These are phyloP conservation scores for Epinephelus coioides DNA, from an alignment of 2,797 vertebrate species.

Conservation along the genomic window DNA sequence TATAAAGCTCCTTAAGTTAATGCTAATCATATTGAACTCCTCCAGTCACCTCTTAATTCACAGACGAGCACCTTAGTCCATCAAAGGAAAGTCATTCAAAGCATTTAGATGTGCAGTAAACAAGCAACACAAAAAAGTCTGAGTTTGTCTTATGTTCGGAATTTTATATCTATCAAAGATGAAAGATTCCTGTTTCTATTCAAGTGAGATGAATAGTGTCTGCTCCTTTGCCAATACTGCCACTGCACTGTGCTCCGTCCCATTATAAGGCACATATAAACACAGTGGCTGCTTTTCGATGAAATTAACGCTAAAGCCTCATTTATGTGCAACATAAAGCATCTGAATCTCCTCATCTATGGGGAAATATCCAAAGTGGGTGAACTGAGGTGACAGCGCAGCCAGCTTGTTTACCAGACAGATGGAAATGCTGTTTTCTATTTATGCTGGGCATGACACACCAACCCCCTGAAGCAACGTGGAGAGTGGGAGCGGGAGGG, in stretches of 20 bases:
- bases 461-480: constrained; percentile 64
- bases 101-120: constrained; percentile 34
- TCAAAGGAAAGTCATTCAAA: constrained; percentile 47
- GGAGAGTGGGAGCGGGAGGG: constrained; percentile 43
- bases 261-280: constrained; percentile 41
- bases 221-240: not conserved
- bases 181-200: constrained; percentile 12
- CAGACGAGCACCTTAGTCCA: constrained; percentile 7
- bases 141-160: constrained; percentile 12
- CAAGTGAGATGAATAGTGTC: constrained; percentile 16
- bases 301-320: constrained; percentile 39
- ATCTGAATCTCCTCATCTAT: constrained; percentile 57
- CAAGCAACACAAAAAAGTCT: constrained; percentile 23
- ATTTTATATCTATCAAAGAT: constrained; percentile 31
- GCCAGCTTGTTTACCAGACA: constrained; percentile 76
- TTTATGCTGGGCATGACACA: constrained; percentile 76
- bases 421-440: constrained; percentile 77
- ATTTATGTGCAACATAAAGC: constrained; percentile 38
- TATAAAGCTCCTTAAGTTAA: constrained; percentile 4
- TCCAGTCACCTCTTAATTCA: constrained; percentile 15
- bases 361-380: constrained; percentile 53
- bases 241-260: not conserved
- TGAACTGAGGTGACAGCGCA: constrained; percentile 69
- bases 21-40: not conserved
- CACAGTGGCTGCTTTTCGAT: constrained; percentile 28